Base-by-base conservation (phyloP, 2,797 vertebrate genomes). In the Gambelia wislizenii region DNA sequence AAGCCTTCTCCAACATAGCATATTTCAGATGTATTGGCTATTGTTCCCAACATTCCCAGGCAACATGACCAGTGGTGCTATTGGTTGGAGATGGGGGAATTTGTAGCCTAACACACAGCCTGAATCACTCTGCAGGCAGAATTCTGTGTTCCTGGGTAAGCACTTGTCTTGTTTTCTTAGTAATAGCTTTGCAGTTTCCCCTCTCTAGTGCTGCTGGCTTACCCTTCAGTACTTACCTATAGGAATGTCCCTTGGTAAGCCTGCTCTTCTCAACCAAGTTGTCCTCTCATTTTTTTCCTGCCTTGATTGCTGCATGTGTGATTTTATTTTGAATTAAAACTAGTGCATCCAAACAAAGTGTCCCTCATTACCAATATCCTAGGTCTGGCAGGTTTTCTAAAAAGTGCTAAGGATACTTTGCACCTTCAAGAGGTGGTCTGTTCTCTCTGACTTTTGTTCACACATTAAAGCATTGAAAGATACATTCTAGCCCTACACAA, bases 381-480 rank as follows among this genome's bases (percentile, higher is more conserved):
- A 86, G 59, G 84, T 85, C 84, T 89, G 56, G 30, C 54, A n/a
- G 47, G 78, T 89, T 84, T 89, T 54, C 44, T 86, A 52, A 86
- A 86, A 86, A 82, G 59, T 82, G 70, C 84, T 76, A 82, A 82
- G 44, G 47, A 30, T 49, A 86, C 30, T 89, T 89, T 64, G 70
- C 89, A 89, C 84, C 84, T 76, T 86, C 47, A 67, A 70, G 78
- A 76, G 44, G 84, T 86, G 78, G 54, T 18, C 67, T 69, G 44
- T 75, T 86, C 54, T 83, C 80, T 64, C n/a, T 64, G 42, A 64
- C 6, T 81, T 61, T 72, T 59, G 76, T 12, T 74, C 69, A 76
- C 47, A 7, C 61, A 76, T 82, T 64, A 89, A 39, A 27, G 36
- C 42, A 56, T 36, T 67, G 18, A 70, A 78, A 67, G 25, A 44